Conservation (phyloP, 2,888 invertebrate species). For the Augiades crinisus region DNA sequence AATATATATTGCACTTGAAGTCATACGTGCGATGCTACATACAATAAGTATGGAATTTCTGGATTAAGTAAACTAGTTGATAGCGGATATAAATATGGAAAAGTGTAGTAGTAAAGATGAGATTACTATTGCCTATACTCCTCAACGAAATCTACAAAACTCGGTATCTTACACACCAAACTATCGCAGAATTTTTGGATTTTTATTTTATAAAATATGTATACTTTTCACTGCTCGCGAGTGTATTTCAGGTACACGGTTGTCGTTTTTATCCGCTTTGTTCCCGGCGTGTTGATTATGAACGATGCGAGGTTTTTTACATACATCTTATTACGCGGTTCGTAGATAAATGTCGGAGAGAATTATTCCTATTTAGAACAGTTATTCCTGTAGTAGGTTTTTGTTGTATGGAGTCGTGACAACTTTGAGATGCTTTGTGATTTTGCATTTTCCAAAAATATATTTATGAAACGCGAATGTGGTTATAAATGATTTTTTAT, state of each 20-base stretch:
- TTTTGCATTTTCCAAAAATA: background rate
- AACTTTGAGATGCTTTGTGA: background rate
- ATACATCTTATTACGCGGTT: conserved; percentile 32
- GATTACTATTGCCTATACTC: no score
- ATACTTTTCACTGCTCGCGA: conserved; percentile 16
- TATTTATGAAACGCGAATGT: no score
- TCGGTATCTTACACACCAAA: no score
- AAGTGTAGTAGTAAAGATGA: no score
- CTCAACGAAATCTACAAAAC: no score
- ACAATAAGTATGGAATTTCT: no score
- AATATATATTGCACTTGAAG: no score
- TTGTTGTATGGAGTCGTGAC: background rate
- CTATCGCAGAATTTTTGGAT: no score
- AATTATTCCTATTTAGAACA: conserved; percentile 20
- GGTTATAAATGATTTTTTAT: no score
- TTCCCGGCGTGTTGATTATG: conserved; percentile 41
- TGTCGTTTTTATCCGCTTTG: conserved; percentile 42
- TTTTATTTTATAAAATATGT: background rate
- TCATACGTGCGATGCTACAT: no score
- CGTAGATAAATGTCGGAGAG: conserved; percentile 28
- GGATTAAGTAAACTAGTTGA: no score
- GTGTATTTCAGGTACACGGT: conserved; percentile 34
- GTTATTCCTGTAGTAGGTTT: background rate
- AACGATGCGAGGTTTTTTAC: conserved; percentile 37
- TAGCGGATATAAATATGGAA: no score